Conservation (phyloP, 2,888 invertebrate species). For the Anticlea derivata region DNA sequence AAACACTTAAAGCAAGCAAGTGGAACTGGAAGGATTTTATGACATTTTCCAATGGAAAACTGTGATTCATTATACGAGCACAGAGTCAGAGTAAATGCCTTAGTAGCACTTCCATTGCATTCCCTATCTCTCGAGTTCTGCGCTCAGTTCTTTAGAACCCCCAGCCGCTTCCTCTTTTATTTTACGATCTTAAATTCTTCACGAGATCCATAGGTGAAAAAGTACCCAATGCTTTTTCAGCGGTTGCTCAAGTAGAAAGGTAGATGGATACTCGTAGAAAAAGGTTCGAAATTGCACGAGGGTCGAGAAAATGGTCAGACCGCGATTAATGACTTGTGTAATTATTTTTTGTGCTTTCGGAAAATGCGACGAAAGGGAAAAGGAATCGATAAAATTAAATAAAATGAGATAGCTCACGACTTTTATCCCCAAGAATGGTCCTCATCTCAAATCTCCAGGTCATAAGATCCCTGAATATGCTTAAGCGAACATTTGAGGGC, state of each 20-base stretch:
- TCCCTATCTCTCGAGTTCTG: constrained; percentile 31
- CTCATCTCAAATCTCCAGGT: too few species aligned
- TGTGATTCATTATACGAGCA: too few species aligned
- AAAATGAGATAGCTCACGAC: not conserved
- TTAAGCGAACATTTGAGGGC: too few species aligned
- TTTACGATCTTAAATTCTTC: constrained; percentile 82
- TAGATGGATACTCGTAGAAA: constrained; percentile 21
- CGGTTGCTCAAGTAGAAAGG: constrained; percentile 47
- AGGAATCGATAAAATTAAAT: not conserved
- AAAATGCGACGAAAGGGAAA: not conserved
- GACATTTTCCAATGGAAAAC: too few species aligned
- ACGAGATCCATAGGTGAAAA: constrained; percentile 73
- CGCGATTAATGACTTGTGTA: constrained; percentile 63
- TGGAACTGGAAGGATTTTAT: too few species aligned
- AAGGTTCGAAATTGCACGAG: constrained; percentile 49
- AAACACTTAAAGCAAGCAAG: too few species aligned
- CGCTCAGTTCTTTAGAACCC: constrained; percentile 46
- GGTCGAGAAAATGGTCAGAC: constrained; percentile 53
- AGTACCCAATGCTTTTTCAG: constrained; percentile 61
- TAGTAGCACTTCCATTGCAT: constrained; percentile 34
- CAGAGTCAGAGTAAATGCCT: too few species aligned
- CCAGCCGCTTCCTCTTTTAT: constrained; percentile 63
- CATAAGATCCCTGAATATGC: too few species aligned
- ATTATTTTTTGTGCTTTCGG: constrained; percentile 44
- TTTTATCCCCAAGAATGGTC: too few species aligned